Percentiles rank a stretch among this genome's conserved stretches.
Conservation (phyloP, 2,888 invertebrate species). For the Drosophila leonis region DNA sequence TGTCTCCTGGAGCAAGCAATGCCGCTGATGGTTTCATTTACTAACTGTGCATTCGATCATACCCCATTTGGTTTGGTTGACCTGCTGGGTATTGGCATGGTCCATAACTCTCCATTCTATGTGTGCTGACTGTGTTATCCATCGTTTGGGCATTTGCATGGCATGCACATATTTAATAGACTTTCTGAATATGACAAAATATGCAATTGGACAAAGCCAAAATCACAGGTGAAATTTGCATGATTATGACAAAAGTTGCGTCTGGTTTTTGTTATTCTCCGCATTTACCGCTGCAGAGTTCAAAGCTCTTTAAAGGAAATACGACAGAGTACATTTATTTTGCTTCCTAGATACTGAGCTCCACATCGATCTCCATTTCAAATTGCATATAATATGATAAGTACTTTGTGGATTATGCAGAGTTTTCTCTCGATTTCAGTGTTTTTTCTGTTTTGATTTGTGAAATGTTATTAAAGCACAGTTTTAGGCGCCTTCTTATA, state of each 20-base stretch:
- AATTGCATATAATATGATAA: slow-evolving; percentile 42
- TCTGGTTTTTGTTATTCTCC: not conserved
- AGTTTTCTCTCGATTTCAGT: slow-evolving; percentile 14
- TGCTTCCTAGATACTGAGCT: slow-evolving; percentile 38
- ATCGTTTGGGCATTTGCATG: slow-evolving; percentile 61
- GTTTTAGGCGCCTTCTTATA: slow-evolving; percentile 45
- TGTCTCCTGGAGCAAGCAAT: not conserved
- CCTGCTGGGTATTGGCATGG: slow-evolving; percentile 50
- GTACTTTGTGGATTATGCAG: slow-evolving; percentile 22
- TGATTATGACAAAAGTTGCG: slow-evolving; percentile 72
- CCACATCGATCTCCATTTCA: slow-evolving; percentile 36
- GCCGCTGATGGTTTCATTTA: not conserved
- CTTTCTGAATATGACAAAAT: slow-evolving; percentile 75
- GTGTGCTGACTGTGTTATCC: slow-evolving; percentile 34
- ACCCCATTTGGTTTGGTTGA: not conserved
- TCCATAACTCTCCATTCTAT: slow-evolving; percentile 58
- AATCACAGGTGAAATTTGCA: slow-evolving; percentile 76
- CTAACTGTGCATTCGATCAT: not conserved
- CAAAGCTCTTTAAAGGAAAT: slow-evolving; percentile 51
- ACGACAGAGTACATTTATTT: slow-evolving; percentile 8
- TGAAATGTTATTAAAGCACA: slow-evolving; percentile 38
- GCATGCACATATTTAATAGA: slow-evolving; percentile 80
- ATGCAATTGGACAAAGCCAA: slow-evolving; percentile 58
- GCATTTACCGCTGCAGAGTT: slow-evolving; percentile 40
- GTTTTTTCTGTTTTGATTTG: not conserved